Percentiles rank a stretch among this genome's conserved stretches.
phyloP scores from a whole-genome alignment of 92 coral and sea anemone species.

The Siderastrea radians region DNA sequence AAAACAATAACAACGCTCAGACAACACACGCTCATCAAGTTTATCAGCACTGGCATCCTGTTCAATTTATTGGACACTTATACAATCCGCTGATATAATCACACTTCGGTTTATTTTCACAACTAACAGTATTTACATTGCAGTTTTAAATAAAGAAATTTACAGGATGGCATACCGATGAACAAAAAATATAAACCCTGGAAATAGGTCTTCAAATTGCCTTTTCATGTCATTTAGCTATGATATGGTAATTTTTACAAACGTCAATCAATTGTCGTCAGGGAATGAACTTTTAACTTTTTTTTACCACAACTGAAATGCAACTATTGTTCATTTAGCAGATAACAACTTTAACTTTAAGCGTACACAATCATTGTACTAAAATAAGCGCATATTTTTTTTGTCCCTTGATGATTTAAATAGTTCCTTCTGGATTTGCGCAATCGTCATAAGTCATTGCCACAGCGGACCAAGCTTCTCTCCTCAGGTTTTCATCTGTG shows the following conservation, averaged over 20 bases:
- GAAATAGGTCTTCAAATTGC: neutral
- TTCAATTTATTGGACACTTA: neutral
- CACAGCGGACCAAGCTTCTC: neutral
- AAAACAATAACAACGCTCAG: conserved; percentile 31
- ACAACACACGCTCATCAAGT: neutral
- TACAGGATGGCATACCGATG: conserved; percentile 23
- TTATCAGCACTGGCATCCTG: conserved; percentile 11
- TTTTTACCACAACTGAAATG: too few relatives aligned
- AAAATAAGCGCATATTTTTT: too few relatives aligned
- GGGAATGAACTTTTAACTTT: too few relatives aligned
- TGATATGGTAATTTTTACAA: too few relatives aligned
- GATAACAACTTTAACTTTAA: too few relatives aligned
- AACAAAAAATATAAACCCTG: neutral
- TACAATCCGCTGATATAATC: conserved; percentile 30
- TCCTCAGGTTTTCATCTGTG: neutral
- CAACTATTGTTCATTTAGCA: too few relatives aligned
- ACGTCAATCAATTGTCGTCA: too few relatives aligned
- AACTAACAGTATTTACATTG: conserved; percentile 22
- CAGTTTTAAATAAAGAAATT: conserved; percentile 31
- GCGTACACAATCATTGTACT: too few relatives aligned
- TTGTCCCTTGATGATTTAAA: neutral
- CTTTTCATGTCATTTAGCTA: neutral
- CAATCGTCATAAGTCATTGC: neutral
- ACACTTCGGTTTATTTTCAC: conserved; percentile 33
- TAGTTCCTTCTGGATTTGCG: neutral